Evolutionary conservation across 2,888 invertebrate species (phyloP), one percentile per base, ranked within the genome.

Genomic region (Hedychridium roseum): DNA sequence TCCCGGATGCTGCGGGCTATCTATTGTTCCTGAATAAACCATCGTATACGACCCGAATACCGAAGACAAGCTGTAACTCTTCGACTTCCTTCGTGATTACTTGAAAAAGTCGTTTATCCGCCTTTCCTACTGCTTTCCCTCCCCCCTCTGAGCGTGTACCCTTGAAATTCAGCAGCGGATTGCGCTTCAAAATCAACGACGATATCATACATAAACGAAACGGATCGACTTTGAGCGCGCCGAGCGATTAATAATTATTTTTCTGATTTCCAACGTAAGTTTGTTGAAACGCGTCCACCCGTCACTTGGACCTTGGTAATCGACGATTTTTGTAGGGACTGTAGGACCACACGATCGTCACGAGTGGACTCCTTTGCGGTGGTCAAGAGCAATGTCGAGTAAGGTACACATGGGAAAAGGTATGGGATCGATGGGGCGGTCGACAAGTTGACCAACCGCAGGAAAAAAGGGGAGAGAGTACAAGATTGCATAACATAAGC

Each of bases 21-120:
- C 71, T 71, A 73, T 71, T 71, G 69, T 73, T 68, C 66, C 54
- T 71, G 71, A 71, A 71, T 73, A 73, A 71, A 71, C 68, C 70
- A 71, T 71, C 65, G 68, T 58, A 50, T 35, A 53, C 57, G 63
- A 51, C 62, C n/a, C 64, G 63, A 61, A 64, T 64, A 61, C 60
- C 49, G 54, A 60, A 54, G 64, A 48, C 54, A 49, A 54, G 64
- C 61, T 62, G 59, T 59, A 59, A 57, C 62, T 54, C 55, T 48
- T 54, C 52, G 47, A 49, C 56, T 56, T 59, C 52, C 56, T 46
- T 41, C 62, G 54, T 55, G 59, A 59, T 59, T 59, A 59, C 59
- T 55, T 43, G 55, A 59, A 59, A 59, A 59, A 59, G 46, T 59
- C 59, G 59, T 59, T 55, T 55, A 11, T n/a, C 12, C 30, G 4